Percentiles rank a stretch among this genome's conserved stretches.
These are phyloP conservation scores for Argyresthia goedartella DNA, from an alignment of 2,888 invertebrate genomes.

Conservation along the genomic window DNA sequence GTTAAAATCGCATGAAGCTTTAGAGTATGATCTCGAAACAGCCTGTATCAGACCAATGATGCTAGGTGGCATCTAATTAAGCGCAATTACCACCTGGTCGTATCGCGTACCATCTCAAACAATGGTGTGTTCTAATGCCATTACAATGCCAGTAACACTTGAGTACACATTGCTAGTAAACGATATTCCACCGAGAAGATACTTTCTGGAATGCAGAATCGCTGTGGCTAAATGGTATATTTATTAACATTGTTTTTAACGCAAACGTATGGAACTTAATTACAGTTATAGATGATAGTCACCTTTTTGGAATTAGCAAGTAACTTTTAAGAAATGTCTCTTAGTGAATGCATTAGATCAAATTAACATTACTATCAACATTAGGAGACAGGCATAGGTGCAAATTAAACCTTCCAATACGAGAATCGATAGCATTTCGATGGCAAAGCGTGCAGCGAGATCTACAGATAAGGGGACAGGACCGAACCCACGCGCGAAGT, in stretches of 20 bases:
- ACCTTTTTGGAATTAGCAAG: too few species aligned
- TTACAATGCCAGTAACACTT: conserved; percentile 9
- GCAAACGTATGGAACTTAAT: too few species aligned
- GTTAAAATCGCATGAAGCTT: too few species aligned
- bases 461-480: conserved; percentile 18
- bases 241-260: too few species aligned
- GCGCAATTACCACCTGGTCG: conserved; percentile 18
- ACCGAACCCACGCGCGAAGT: conserved; percentile 14
- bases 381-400: too few species aligned
- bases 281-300: too few species aligned
- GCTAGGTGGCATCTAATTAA: conserved; percentile 52
- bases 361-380: too few species aligned
- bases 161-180: not conserved
- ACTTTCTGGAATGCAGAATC: too few species aligned
- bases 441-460: conserved; percentile 9
- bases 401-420: not conserved
- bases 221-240: too few species aligned
- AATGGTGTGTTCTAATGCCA: not conserved
- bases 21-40: conserved; percentile 12
- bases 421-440: conserved; percentile 27
- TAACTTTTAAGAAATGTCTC: too few species aligned
- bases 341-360: too few species aligned
- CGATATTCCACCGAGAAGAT: too few species aligned
- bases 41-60: conserved; percentile 26
- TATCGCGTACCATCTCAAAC: not conserved